Percentiles rank a stretch among this genome's conserved stretches.
phyloP scores from a whole-genome alignment of 2,888 invertebrate genomes.

The Junonia oenone region DNA sequence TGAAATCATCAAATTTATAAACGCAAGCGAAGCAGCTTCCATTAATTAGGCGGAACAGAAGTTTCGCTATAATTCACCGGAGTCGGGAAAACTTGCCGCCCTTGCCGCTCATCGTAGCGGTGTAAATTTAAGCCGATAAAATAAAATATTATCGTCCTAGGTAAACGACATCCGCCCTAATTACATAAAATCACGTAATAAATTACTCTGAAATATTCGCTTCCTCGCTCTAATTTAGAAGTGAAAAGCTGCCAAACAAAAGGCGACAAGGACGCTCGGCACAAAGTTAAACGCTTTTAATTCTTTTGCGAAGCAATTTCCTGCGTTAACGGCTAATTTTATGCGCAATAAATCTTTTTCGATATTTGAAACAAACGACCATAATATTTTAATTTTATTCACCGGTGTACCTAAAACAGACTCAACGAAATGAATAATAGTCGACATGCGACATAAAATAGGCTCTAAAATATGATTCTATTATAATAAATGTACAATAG shows the following conservation, averaged over 20 bases:
- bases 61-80: constrained; percentile 73
- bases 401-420: not conserved
- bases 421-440: not conserved
- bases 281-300: constrained; percentile 57
- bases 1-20: constrained; percentile 56
- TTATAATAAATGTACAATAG: constrained; percentile 14
- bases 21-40: constrained; percentile 62
- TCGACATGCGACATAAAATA: not conserved
- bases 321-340: constrained; percentile 56
- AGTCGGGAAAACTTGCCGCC: constrained; percentile 65
- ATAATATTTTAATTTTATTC: constrained; percentile 3
- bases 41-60: constrained; percentile 75
- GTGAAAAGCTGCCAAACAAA: constrained; percentile 60
- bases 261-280: constrained; percentile 50
- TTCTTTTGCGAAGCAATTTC: constrained; percentile 55
- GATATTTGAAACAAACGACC: constrained; percentile 35
- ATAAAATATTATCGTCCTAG: constrained; percentile 67
- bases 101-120: constrained; percentile 58
- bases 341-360: constrained; percentile 50
- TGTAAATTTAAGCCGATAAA: constrained; percentile 74
- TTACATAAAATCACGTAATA: constrained; percentile 67
- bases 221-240: constrained; percentile 51
- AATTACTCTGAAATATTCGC: constrained; percentile 63
- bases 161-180: constrained; percentile 60
- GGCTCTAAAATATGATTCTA: not conserved